Evolutionary conservation across 2,113 vertebrate species (phyloP).

Genomic region (Boulengeromyrus knoepffleri): DNA sequence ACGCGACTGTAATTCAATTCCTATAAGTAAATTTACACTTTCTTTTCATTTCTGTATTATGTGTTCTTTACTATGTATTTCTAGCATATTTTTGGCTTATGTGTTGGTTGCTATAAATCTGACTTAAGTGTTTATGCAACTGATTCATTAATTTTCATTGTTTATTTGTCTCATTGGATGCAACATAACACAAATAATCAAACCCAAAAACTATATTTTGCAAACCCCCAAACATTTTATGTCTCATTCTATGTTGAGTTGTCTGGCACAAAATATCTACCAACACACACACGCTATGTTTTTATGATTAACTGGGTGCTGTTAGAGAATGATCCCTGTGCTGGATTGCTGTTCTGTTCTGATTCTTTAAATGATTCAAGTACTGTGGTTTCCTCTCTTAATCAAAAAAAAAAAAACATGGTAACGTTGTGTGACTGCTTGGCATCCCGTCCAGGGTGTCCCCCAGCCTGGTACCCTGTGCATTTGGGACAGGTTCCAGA

Average conservation of each 20-base stretch:
- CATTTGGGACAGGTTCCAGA: background rate
- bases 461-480: background rate
- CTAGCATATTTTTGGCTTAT: background rate
- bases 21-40: background rate
- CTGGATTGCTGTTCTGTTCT: background rate
- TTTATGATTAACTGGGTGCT: background rate
- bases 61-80: background rate
- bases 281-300: background rate
- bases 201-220: background rate
- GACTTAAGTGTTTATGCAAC: background rate
- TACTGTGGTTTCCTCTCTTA: background rate
- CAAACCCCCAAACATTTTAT: background rate
- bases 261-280: background rate
- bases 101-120: background rate
- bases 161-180: background rate
- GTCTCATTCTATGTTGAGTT: background rate
- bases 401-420: background rate
- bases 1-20: background rate
- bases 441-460: background rate
- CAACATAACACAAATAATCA: background rate
- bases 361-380: background rate
- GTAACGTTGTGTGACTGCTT: background rate
- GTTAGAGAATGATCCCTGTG: background rate
- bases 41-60: background rate
- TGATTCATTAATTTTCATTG: background rate